These are phyloP conservation scores for Eufriesea mexicana DNA, from an alignment of 1,140 invertebrate species.

Conservation along the genomic window DNA sequence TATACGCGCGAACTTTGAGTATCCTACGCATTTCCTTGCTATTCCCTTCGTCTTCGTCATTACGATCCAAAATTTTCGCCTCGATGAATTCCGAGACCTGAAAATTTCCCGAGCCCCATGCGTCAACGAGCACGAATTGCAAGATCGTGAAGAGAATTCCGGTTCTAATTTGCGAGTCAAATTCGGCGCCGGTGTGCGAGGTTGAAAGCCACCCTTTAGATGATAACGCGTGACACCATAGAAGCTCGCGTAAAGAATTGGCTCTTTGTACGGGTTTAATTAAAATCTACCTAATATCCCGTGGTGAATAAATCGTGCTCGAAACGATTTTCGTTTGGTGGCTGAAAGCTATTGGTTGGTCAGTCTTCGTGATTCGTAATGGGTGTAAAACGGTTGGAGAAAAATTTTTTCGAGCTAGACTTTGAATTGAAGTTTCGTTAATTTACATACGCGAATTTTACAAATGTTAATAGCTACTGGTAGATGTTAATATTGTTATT, in stretches of 20 bases:
- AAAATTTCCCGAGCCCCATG: neutral
- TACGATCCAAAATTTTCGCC: neutral
- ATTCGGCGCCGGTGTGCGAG: neutral
- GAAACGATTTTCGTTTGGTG: neutral
- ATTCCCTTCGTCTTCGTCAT: too few relatives aligned
- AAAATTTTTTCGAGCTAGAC: too few relatives aligned
- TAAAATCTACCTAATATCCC: neutral
- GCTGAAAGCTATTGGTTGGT: neutral
- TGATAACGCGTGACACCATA: neutral
- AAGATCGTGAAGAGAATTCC: neutral
- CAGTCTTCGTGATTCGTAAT: neutral
- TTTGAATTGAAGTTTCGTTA: too few relatives aligned
- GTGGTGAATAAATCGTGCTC: neutral
- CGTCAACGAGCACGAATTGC: neutral
- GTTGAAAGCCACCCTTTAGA: conserved; percentile 4
- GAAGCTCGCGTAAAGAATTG: neutral
- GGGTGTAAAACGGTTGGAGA: too few relatives aligned
- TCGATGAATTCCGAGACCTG: neutral
- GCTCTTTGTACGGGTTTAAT: neutral
- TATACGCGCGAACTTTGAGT: too few relatives aligned
- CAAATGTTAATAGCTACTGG: too few relatives aligned
- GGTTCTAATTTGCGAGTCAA: neutral
- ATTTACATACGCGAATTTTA: too few relatives aligned
- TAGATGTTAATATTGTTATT: too few relatives aligned
- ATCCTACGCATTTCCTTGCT: too few relatives aligned